These are phyloP conservation scores for Catagonus wagneri DNA, from an alignment of 2,113 vertebrate species.

Conservation along the genomic window DNA sequence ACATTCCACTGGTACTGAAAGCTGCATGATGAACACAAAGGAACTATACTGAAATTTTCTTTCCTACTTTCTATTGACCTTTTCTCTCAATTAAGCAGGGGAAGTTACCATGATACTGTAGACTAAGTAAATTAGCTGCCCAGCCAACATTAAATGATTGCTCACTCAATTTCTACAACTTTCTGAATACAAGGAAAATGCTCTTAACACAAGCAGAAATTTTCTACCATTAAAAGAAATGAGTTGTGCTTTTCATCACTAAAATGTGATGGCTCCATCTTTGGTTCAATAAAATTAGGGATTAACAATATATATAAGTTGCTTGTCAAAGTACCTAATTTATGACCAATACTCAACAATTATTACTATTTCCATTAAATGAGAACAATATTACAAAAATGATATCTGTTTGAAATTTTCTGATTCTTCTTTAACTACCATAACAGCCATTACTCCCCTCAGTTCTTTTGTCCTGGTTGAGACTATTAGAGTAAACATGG, in stretches of 20 bases:
- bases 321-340: neutral
- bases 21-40: conserved; percentile 3
- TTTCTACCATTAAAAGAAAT: neutral
- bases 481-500: neutral
- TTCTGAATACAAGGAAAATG: neutral
- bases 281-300: neutral
- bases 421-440: neutral
- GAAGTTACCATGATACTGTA: neutral
- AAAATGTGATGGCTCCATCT: neutral
- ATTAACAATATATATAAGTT: neutral
- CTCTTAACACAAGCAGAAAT: neutral
- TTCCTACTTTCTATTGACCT: neutral
- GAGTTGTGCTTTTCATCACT: neutral
- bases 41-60: neutral
- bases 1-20: neutral
- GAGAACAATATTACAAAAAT: neutral
- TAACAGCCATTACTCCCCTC: neutral
- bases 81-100: conserved; percentile 36
- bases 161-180: neutral
- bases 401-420: neutral
- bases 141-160: neutral
- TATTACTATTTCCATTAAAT: neutral
- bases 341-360: neutral
- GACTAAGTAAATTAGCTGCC: neutral
- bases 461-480: neutral